These are phyloP conservation scores for Ornithoptera priamus DNA, from an alignment of 2,888 invertebrate genomes.

Conservation along the genomic window DNA sequence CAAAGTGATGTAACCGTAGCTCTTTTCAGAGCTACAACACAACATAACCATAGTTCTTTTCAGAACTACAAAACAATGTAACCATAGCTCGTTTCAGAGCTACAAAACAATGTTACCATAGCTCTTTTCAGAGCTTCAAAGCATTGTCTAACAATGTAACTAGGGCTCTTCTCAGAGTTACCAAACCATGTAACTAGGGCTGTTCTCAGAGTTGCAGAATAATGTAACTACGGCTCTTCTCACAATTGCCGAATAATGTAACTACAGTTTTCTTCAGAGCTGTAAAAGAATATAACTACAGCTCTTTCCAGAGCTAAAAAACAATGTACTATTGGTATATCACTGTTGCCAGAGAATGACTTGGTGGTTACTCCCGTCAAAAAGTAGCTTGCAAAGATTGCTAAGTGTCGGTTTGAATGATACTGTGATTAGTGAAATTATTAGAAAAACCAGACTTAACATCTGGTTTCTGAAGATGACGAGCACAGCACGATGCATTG, in stretches of 20 bases:
- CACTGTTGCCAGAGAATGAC: too few relatives aligned
- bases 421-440: too few relatives aligned
- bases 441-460: too few relatives aligned
- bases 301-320: too few relatives aligned
- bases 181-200: not conserved
- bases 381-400: too few relatives aligned
- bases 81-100: conserved; percentile 24
- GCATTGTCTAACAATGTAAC: conserved; percentile 7
- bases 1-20: not conserved
- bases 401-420: too few relatives aligned
- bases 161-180: conserved; percentile 27
- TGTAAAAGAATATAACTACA: too few relatives aligned
- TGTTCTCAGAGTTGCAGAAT: conserved; percentile 8
- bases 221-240: not conserved
- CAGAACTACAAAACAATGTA: conserved; percentile 27
- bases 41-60: conserved; percentile 6
- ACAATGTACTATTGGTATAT: too few relatives aligned
- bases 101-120: conserved; percentile 15
- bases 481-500: too few relatives aligned
- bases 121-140: conserved; percentile 4
- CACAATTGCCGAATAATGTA: not conserved
- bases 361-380: too few relatives aligned
- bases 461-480: too few relatives aligned
- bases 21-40: conserved; percentile 15
- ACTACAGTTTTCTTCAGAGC: too few relatives aligned